These are phyloP conservation scores for Sinocyclocheilus grahami DNA, from an alignment of 2,113 vertebrate genomes.

Conservation along the genomic window DNA sequence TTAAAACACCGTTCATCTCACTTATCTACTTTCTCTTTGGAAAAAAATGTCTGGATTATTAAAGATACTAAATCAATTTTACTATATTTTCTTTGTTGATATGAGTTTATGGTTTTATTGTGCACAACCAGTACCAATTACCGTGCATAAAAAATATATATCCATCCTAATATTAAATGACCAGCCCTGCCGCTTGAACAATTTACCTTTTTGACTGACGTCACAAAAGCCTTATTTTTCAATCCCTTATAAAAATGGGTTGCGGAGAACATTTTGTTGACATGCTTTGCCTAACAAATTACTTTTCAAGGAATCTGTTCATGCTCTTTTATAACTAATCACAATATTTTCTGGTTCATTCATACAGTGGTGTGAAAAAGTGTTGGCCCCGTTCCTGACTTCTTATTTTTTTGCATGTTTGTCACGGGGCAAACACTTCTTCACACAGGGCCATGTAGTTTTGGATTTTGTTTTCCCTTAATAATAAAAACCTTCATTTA, in stretches of 20 bases:
- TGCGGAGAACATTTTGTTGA: not conserved
- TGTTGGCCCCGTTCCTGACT: too few species aligned
- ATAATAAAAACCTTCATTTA: too few species aligned
- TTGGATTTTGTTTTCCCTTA: too few species aligned
- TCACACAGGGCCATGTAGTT: too few species aligned
- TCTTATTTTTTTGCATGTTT: too few species aligned
- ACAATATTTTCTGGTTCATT: not conserved
- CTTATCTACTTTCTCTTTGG: not conserved
- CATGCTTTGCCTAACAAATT: not conserved
- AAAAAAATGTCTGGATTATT: not conserved
- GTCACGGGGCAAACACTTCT: too few species aligned
- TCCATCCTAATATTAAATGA: not conserved
- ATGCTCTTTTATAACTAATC: not conserved
- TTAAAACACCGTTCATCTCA: not conserved
- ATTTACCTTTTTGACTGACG: not conserved
- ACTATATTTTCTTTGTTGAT: not conserved
- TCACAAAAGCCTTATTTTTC: conserved; percentile 2
- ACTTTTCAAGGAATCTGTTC: not conserved
- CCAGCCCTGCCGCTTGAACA: not conserved
- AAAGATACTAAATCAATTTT: not conserved
- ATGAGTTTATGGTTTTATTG: not conserved
- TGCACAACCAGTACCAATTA: not conserved
- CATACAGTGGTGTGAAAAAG: not conserved
- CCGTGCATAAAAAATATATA: not conserved
- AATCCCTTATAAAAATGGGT: not conserved